phyloP scores from a whole-genome alignment of 2,113 vertebrate genomes.

The Oophaga pumilio region DNA sequence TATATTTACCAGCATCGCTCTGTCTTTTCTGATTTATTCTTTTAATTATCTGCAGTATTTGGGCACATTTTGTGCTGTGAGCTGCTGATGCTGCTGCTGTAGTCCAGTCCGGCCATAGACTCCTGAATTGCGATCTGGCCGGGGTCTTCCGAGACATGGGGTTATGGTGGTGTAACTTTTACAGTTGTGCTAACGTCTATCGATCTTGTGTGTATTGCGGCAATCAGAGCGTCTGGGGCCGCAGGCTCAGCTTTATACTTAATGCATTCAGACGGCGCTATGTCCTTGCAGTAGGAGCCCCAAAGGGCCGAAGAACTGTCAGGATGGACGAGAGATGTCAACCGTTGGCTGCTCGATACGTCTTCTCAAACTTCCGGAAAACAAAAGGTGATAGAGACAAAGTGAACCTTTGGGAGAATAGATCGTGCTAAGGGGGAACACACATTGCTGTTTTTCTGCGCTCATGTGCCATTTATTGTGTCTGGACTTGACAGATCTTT shows the following conservation, averaged over 20 bases:
- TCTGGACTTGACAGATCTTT: constrained; percentile 1
- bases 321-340: constrained; percentile 25
- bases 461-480: neutral
- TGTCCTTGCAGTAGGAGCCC: constrained; percentile 2
- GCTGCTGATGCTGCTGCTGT: neutral
- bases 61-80: neutral
- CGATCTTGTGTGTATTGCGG: constrained; percentile 20
- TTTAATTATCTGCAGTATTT: constrained; percentile 17
- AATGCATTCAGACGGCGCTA: neutral
- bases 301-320: constrained; percentile 9
- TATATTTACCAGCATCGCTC: neutral
- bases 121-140: neutral
- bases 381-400: constrained; percentile 33
- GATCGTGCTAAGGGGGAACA: neutral
- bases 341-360: neutral
- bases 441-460: neutral
- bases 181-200: neutral
- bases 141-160: neutral
- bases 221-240: neutral
- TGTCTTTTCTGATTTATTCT: neutral
- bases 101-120: neutral
- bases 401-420: constrained; percentile 13
- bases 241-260: neutral
- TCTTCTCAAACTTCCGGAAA: constrained; percentile 17
- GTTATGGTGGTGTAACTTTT: constrained; percentile 23